phyloP scores from a whole-genome alignment of 2,113 vertebrate genomes.

The Bungarus multicinctus region DNA sequence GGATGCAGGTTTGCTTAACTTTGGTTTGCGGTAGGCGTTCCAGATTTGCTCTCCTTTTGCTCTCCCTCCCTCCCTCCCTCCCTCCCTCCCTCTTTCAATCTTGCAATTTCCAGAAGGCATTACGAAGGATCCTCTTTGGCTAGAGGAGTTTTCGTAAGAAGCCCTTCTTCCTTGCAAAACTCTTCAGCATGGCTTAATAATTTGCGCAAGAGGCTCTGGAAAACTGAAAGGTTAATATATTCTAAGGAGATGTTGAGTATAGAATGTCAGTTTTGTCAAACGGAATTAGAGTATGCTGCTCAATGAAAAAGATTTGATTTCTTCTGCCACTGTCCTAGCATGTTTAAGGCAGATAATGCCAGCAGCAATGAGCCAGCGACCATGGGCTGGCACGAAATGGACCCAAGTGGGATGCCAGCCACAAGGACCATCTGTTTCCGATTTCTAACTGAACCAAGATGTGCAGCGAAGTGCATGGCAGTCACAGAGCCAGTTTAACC shows the following conservation, averaged over 20 bases:
- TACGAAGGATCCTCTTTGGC: neutral
- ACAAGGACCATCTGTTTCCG: constrained; percentile 92
- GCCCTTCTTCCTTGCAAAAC: constrained; percentile 40
- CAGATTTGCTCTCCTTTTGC: neutral
- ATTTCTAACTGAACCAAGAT: constrained; percentile 86
- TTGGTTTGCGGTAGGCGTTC: neutral
- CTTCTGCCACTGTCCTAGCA: constrained; percentile 87
- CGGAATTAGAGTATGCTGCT: constrained; percentile 83
- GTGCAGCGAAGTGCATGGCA: constrained; percentile 81
- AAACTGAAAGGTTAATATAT: constrained; percentile 87
- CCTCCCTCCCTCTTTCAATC: constrained; percentile 2
- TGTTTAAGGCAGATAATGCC: constrained; percentile 83
- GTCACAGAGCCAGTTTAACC: constrained; percentile 75
- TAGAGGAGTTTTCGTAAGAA: constrained; percentile 15
- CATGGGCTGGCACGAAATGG: constrained; percentile 84
- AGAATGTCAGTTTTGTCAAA: constrained; percentile 88
- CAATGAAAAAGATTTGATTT: constrained; percentile 82
- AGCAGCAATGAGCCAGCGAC: constrained; percentile 86
- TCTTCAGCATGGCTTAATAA: constrained; percentile 61
- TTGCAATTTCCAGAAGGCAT: constrained; percentile 16
- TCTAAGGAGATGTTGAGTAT: constrained; percentile 80
- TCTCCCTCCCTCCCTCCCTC: neutral
- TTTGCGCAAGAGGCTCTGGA: constrained; percentile 61
- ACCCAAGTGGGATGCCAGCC: constrained; percentile 83
- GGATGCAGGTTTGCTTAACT: neutral